These are phyloP conservation scores for Osedax fenrisi DNA, from an alignment of 2,888 invertebrate genomes.

Conservation along the genomic window DNA sequence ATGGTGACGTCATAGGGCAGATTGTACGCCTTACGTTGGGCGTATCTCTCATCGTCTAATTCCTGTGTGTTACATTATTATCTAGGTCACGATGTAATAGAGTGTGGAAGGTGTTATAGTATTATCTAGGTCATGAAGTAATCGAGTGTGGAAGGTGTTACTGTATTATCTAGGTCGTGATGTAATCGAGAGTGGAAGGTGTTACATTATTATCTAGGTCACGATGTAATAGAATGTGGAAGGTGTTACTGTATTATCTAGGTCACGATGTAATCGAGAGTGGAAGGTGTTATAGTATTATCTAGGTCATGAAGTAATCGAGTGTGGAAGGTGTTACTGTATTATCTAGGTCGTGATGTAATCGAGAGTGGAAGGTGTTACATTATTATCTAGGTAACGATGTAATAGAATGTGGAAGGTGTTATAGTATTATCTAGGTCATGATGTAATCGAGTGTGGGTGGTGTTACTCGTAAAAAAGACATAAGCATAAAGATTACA, in stretches of 20 bases:
- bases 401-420: not conserved
- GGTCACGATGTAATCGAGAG: not conserved
- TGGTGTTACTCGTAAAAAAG: no score
- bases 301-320: not conserved
- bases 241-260: no score
- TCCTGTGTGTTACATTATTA: conserved; percentile 14
- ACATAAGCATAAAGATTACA: no score
- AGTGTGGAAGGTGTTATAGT: not conserved
- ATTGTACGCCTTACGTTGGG: conserved; percentile 48
- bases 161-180: no score
- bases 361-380: not conserved
- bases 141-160: not conserved
- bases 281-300: not conserved
- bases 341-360: no score
- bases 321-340: not conserved
- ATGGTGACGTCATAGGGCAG: conserved; percentile 63
- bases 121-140: no score
- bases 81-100: no score
- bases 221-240: not conserved
- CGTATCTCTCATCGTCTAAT: conserved; percentile 43
- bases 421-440: no score
- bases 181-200: not conserved
- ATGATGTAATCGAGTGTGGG: not conserved
- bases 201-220: no score
- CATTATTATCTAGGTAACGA: no score